Base-by-base conservation (phyloP, 1,140 invertebrate species). In the Tribolium madens region DNA sequence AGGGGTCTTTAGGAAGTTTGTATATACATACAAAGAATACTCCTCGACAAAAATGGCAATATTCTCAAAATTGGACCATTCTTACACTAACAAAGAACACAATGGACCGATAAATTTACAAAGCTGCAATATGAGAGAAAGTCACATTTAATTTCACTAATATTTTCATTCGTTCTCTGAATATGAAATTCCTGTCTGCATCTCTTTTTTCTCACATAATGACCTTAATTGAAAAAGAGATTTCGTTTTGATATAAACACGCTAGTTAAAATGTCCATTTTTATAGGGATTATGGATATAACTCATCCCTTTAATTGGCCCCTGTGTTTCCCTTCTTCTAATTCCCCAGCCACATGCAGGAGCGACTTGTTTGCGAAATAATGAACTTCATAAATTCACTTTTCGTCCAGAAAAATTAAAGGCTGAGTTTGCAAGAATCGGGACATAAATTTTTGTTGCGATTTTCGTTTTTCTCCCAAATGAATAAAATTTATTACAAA, bases 331-430 rank as follows among this genome's bases (percentile, higher is more conserved):
- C 31, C 36, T 79, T 26, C 71, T 74, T 50, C 47, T 12, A n/a
- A 0, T 14, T 17, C 69, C 70, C 72, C 18, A 76, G 68, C 76
- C 76, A 76, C 74, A 80, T 78, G 71, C 70, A 71, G 70, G 33
- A 70, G 36, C 75, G 75, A 69, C 73, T 77, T 79, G 78, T 79
- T 77, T 75, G 48, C 53, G 72, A 73, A 73, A 80, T 80, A 80
- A 80, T 78, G 79, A 80, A 80, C 76, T 78, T 78, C 74, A 80
- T 80, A 80, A 80, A 80, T 80, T 78, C 64, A 78, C 71, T 53
- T 76, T 72, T 57, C 64, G 77, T 42, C 42, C 53, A 33, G 31
- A 60, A 75, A 71, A 75, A 68, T 75, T 47, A 75, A 57, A 21
- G 31, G 36, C 73, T 76, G 68, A 76, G 15, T 76, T 21, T 64